These are phyloP conservation scores for Megalops atlanticus DNA, from an alignment of 2,113 vertebrate genomes.

Conservation along the genomic window DNA sequence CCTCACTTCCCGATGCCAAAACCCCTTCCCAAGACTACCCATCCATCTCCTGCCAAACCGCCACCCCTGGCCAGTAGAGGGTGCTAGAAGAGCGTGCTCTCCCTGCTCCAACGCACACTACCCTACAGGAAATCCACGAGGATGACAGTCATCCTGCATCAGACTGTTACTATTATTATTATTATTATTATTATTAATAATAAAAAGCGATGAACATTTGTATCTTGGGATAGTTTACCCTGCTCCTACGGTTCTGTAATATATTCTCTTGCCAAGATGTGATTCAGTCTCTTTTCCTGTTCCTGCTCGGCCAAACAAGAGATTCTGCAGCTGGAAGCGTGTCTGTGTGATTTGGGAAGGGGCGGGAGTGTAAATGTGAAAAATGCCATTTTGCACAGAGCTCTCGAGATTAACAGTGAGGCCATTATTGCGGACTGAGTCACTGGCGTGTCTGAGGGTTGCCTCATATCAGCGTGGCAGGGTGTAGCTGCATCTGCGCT, in stretches of 20 bases:
- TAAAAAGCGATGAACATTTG: no score
- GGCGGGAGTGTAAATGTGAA: not conserved
- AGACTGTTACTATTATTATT: not conserved
- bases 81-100: not conserved
- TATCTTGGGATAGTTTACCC: not conserved
- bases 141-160: not conserved
- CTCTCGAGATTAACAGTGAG: not conserved
- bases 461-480: not conserved
- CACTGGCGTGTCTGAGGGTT: not conserved
- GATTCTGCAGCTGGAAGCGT: not conserved
- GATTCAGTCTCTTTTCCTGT: not conserved
- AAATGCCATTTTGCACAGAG: not conserved
- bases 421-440: not conserved
- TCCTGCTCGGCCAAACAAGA: not conserved
- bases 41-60: not conserved
- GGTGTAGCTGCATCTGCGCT: not conserved
- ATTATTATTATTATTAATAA: not conserved
- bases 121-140: not conserved
- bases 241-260: not conserved
- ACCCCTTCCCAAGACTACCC: no score
- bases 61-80: no score
- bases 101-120: not conserved
- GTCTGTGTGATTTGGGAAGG: not conserved
- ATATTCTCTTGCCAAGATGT: not conserved
- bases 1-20: not conserved